These are phyloP conservation scores for Rhombomys opimus DNA, from an alignment of 2,113 vertebrate genomes.

Conservation along the genomic window DNA sequence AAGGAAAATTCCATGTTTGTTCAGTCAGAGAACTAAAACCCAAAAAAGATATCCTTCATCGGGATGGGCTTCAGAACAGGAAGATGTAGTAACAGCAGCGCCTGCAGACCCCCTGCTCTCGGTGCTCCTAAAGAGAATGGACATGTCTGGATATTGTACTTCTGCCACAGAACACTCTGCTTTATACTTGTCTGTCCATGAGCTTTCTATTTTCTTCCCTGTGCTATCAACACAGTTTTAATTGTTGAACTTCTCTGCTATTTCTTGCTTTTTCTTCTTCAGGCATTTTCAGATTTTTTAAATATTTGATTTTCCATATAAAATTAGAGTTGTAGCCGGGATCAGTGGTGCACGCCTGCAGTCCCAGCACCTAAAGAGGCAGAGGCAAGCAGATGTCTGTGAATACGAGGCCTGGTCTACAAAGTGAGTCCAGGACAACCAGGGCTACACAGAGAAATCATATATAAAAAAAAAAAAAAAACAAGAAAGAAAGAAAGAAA, in stretches of 20 bases:
- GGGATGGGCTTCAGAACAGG: not conserved
- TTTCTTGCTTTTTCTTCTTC: not conserved
- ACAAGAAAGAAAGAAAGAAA: too few species aligned
- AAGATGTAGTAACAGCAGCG: not conserved
- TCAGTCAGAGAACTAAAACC: not conserved
- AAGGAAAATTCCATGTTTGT: not conserved
- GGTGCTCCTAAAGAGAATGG: not conserved
- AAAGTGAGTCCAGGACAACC: too few species aligned
- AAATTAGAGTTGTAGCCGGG: not conserved
- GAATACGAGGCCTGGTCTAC: too few species aligned
- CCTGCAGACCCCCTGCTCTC: too few species aligned
- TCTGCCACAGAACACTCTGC: not conserved
- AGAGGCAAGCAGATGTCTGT: too few species aligned
- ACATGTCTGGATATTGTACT: not conserved
- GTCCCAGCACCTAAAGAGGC: too few species aligned
- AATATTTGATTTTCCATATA: constrained; percentile 45
- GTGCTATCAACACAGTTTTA: not conserved
- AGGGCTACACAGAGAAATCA: too few species aligned
- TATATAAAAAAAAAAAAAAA: too few species aligned
- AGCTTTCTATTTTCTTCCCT: not conserved
- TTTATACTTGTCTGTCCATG: not conserved
- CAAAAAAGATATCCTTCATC: not conserved
- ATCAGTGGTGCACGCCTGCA: too few species aligned
- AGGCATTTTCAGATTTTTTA: not conserved
- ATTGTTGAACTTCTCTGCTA: not conserved